Evolutionary conservation across 2,888 invertebrate species (phyloP).

Genomic region (Cephus sareptanus): DNA sequence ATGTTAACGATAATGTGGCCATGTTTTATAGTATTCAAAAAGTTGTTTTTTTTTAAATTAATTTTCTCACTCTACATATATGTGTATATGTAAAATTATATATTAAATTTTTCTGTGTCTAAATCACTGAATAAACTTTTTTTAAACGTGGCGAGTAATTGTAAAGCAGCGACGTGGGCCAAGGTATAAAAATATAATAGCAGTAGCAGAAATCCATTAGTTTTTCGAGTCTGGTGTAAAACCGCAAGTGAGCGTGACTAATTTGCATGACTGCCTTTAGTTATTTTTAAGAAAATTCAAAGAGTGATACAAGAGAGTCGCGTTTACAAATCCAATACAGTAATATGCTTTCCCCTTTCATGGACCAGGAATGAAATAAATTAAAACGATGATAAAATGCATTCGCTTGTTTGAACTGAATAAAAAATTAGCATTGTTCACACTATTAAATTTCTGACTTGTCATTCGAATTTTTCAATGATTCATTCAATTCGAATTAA

Average conservation of each 20-base stretch:
- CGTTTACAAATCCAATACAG: no score
- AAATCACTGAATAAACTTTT: background rate
- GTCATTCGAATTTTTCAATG: background rate
- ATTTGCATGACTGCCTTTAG: background rate
- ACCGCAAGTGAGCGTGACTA: background rate
- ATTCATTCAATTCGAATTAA: background rate
- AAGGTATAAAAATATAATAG: background rate
- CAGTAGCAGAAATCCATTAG: background rate
- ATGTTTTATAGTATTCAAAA: background rate
- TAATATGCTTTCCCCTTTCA: no score
- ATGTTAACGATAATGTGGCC: background rate
- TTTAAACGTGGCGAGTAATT: background rate
- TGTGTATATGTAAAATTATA: no score
- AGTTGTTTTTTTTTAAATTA: background rate
- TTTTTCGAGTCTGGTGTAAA: background rate
- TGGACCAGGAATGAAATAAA: no score
- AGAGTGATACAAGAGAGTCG: background rate
- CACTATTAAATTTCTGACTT: background rate
- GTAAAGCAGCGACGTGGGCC: background rate
- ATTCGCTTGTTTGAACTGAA: no score
- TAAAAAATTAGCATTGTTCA: background rate
- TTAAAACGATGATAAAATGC: no score
- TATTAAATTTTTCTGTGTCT: no score
- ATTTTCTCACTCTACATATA: background rate
- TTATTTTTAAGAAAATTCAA: background rate